Conservation (phyloP, 35 echinoderm and acorn worm genomes). For the Apostichopus japonicus region DNA sequence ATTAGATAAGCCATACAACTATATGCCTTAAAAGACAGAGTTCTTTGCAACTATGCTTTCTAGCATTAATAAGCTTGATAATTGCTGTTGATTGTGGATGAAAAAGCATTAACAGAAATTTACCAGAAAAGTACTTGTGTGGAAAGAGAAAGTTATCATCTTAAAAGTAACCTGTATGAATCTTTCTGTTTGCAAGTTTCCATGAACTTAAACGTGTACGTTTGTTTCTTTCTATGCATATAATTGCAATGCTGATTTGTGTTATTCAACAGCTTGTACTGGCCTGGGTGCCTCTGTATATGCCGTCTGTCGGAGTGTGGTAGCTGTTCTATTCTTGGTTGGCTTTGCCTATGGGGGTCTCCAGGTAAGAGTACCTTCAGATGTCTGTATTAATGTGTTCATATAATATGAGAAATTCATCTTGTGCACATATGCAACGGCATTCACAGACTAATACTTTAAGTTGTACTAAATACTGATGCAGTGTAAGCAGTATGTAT, state of each 20-base stretch:
- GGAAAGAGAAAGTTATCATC: too few species aligned
- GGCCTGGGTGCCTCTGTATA: conserved; percentile 88
- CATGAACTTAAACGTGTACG: too few species aligned
- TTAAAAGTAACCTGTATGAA: too few species aligned
- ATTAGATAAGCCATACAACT: background rate
- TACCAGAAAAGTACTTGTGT: background rate
- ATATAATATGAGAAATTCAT: too few species aligned
- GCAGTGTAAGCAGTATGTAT: too few species aligned
- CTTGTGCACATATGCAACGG: too few species aligned
- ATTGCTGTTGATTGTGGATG: background rate
- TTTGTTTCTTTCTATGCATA: too few species aligned
- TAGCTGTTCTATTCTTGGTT: conserved; percentile 76
- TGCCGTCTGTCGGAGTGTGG: conserved; percentile 71
- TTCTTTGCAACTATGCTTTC: background rate
- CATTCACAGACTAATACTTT: too few species aligned
- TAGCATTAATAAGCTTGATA: background rate
- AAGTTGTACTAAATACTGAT: too few species aligned
- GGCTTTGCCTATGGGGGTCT: conserved; percentile 96
- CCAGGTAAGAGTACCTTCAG: conserved; percentile 49
- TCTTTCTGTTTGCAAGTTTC: too few species aligned
- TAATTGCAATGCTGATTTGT: background rate
- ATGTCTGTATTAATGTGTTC: too few species aligned
- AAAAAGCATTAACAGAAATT: background rate
- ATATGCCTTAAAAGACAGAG: background rate
- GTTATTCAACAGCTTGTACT: conserved; percentile 76